These are phyloP conservation scores for Meteorus colon DNA, from an alignment of 2,888 invertebrate species.

Conservation along the genomic window DNA sequence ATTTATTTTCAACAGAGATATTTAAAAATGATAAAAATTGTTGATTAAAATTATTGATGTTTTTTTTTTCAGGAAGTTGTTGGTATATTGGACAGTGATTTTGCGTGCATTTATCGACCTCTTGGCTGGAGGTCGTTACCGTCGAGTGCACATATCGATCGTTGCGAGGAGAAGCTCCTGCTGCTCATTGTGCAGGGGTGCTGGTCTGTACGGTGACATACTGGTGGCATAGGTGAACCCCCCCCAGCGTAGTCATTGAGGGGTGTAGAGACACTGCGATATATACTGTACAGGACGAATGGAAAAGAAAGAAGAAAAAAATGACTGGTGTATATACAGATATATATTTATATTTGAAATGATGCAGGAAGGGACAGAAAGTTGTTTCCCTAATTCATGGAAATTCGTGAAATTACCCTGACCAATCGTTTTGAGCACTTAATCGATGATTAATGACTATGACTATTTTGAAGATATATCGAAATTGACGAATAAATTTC, in stretches of 20 bases:
- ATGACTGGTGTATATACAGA: slow-evolving; percentile 42
- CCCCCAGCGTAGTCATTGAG: slow-evolving; percentile 37
- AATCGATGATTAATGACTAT: slow-evolving; percentile 72
- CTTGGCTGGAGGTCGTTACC: slow-evolving; percentile 60
- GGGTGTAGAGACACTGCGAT: slow-evolving; percentile 23
- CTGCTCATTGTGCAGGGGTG: slow-evolving; percentile 68
- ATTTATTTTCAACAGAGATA: background rate
- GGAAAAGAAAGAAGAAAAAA: slow-evolving; percentile 36
- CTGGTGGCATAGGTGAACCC: slow-evolving; percentile 65
- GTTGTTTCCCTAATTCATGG: slow-evolving; percentile 67
- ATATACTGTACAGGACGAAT: slow-evolving; percentile 10
- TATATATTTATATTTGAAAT: slow-evolving; percentile 4
- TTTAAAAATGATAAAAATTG: slow-evolving; percentile 1
- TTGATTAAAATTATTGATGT: background rate
- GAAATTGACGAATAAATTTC: slow-evolving; percentile 22
- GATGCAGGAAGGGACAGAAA: slow-evolving; percentile 20
- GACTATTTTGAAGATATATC: slow-evolving; percentile 28
- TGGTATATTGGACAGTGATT: slow-evolving; percentile 57
- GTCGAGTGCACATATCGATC: slow-evolving; percentile 72
- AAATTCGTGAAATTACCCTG: slow-evolving; percentile 71
- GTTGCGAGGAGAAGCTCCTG: slow-evolving; percentile 42
- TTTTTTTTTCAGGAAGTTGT: background rate
- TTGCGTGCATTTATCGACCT: slow-evolving; percentile 66
- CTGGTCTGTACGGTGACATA: slow-evolving; percentile 72
- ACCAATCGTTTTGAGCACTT: slow-evolving; percentile 69